Evolutionary conservation across 2,113 vertebrate species (phyloP), one percentile per base, ranked within the genome.

Genomic region (Clarias gariepinus): DNA sequence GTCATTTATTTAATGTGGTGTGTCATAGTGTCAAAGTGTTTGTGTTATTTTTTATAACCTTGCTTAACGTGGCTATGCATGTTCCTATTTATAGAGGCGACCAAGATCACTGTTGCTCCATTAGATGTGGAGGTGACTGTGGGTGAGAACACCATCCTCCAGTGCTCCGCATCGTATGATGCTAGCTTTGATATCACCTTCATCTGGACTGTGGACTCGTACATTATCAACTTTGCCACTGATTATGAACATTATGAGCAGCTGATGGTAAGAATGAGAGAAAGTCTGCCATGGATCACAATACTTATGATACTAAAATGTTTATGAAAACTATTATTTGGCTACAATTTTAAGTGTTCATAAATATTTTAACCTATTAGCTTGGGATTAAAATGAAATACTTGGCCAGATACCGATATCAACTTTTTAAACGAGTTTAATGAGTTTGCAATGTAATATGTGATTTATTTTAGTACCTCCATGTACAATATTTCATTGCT

Each of bases 121-220:
- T 92, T 96, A 80, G 97, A 99, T 83, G 93, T 95, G 0, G 96
- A 97, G 85, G 95, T 96, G 55, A 95, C 90, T 11, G 97, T 99
- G 60, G 98, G 97, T 30, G 96, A 98, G 85, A 98, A 96, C 83
- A 94, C 95, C 30, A 94, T 96, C 30, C 95, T 99, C 92, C 96
- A 94, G 0, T 99, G 98, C n/a, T 93, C 95, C 9, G 98, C 98
- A 0, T 96, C 96, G n/a, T 96, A 95, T 41, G 98, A 99, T 88
- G 95, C 96, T 25, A 94, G 94, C 58, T 91, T 99, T 93, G 98
- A 99, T 90, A 95, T 99, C 90, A 95, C 96, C 0, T 99, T 99
- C 89, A 95, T 99, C 90, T 99, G 98, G 98, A 93, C 96, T 78
- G 91, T 99, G 74, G 98, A 99, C 88, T 96, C 96, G 91, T 96